phyloP scores from a whole-genome alignment of 1,140 invertebrate genomes.

The Hermatobates lingyangjiaoensis region DNA sequence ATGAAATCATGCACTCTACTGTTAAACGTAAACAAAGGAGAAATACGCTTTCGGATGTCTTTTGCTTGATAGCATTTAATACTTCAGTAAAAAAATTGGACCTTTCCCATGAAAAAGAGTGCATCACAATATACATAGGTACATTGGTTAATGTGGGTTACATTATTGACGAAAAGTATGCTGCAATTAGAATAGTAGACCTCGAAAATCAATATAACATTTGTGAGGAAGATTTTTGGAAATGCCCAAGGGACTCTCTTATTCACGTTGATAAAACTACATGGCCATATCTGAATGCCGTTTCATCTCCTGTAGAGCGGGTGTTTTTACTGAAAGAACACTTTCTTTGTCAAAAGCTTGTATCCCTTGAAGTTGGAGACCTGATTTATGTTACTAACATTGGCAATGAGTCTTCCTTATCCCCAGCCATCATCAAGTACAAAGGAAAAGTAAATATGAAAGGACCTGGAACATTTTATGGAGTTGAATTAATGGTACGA shows the following conservation, averaged over 20 bases:
- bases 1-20: too few relatives aligned
- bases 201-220: slow-evolving; percentile 6
- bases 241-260: slow-evolving; percentile 10
- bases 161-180: slow-evolving; percentile 7
- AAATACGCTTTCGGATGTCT: background rate
- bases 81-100: background rate
- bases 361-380: slow-evolving; percentile 10
- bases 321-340: slow-evolving; percentile 12
- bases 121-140: slow-evolving; percentile 8
- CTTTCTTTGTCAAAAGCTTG: slow-evolving; percentile 9
- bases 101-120: background rate
- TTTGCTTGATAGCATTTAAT: background rate
- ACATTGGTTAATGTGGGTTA: slow-evolving; percentile 14
- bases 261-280: slow-evolving; percentile 13
- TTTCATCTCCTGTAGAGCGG: slow-evolving; percentile 12
- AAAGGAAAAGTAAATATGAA: slow-evolving; percentile 16
- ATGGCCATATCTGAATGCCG: slow-evolving; percentile 13
- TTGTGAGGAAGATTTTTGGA: slow-evolving; percentile 14
- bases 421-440: slow-evolving; percentile 15
- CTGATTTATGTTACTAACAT: slow-evolving; percentile 8
- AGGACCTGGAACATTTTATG: slow-evolving; percentile 19
- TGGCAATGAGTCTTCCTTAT: slow-evolving; percentile 4
- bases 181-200: slow-evolving; percentile 13
- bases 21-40: slow-evolving; percentile 3
- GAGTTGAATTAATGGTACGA: slow-evolving; percentile 19